A percentile compares a stretch with the other conserved stretches of the same genome.
Conservation (phyloP, 2,797 vertebrate genomes). For the Ptychadena robeensis region DNA sequence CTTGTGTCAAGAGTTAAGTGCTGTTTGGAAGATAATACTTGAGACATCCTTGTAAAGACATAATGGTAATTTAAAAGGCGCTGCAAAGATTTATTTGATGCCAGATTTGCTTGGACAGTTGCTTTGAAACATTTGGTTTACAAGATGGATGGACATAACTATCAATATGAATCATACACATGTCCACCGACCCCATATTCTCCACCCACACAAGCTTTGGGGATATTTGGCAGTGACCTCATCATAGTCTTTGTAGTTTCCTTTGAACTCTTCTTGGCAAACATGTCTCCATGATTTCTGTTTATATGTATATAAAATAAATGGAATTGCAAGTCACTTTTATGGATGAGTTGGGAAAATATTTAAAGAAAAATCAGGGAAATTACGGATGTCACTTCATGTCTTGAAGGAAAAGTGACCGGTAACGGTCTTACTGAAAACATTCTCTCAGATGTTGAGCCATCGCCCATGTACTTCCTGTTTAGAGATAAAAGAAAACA, state of each 20-base stretch:
- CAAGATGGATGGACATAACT: conserved; percentile 66
- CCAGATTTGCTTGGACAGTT: conserved; percentile 67
- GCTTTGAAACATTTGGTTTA: conserved; percentile 70
- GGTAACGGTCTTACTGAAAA: background rate
- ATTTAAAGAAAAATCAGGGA: conserved; percentile 1
- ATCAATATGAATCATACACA: conserved; percentile 67
- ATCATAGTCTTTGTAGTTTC: conserved; percentile 57
- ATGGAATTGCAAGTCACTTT: conserved; percentile 5
- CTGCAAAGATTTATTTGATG: conserved; percentile 67
- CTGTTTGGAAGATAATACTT: conserved; percentile 67
- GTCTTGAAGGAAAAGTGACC: conserved; percentile 13
- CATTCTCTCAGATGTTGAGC: conserved; percentile 22
- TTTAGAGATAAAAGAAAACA: background rate
- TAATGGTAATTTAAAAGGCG: conserved; percentile 66
- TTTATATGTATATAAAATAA: conserved; percentile 45
- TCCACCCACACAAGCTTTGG: conserved; percentile 56
- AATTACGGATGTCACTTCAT: conserved; percentile 3
- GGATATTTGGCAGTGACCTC: conserved; percentile 59
- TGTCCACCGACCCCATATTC: conserved; percentile 50
- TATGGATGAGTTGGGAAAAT: conserved; percentile 19
- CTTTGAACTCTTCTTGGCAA: conserved; percentile 64
- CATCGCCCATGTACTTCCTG: conserved; percentile 20
- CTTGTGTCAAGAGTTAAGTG: conserved; percentile 72
- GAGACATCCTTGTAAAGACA: conserved; percentile 60
- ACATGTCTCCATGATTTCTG: conserved; percentile 54